A percentile compares a stretch with the other conserved stretches of the same genome.
phyloP scores from a whole-genome alignment of 2,113 vertebrate genomes.

The Spheniscus mendiculus region DNA sequence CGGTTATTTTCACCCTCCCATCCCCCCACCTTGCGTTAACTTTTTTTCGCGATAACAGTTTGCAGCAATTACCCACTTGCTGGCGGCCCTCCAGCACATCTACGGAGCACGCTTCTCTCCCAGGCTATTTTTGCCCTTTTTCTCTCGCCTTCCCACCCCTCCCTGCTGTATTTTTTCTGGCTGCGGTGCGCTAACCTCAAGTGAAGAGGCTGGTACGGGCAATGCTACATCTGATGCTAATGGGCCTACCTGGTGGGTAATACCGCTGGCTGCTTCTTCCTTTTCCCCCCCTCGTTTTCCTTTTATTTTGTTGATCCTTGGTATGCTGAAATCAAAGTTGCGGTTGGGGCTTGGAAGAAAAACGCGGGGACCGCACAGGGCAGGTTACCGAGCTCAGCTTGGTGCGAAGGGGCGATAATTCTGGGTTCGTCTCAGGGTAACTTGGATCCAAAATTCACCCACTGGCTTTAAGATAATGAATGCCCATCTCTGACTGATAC shows the following conservation, averaged over 20 bases:
- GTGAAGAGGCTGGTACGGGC: background rate
- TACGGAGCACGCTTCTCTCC: background rate
- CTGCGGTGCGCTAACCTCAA: background rate
- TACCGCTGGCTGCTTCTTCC: background rate
- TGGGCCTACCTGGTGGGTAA: conserved; percentile 25
- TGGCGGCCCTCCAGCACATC: background rate
- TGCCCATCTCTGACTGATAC: background rate
- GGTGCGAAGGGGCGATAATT: background rate
- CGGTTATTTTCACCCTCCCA: background rate
- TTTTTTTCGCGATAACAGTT: conserved; percentile 32
- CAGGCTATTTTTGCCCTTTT: background rate
- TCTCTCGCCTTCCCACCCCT: background rate
- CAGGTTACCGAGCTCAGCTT: background rate
- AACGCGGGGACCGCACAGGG: background rate
- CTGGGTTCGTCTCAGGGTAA: background rate
- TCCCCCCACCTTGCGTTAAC: background rate
- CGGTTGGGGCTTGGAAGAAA: background rate
- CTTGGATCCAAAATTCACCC: background rate
- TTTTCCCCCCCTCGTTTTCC: background rate
- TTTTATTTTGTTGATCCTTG: background rate
- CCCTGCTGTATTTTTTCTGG: background rate
- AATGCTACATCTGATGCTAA: background rate
- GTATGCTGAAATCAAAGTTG: background rate
- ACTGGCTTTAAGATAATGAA: background rate
- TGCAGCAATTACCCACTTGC: background rate